Evolutionary conservation across 2,888 invertebrate species (phyloP).

Genomic region (Melitaea athalia): DNA sequence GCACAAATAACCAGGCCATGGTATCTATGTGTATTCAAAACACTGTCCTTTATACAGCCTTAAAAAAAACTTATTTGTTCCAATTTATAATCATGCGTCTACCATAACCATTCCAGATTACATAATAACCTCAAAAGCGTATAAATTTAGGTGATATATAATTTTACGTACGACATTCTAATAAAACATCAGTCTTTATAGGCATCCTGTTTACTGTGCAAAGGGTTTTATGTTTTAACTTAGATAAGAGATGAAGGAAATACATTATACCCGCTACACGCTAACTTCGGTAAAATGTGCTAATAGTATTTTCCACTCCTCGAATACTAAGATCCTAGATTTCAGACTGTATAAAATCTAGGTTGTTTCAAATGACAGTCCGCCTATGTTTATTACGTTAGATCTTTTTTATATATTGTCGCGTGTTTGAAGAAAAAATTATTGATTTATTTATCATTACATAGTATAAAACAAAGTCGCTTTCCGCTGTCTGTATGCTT

Average conservation of each 20-base stretch:
- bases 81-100: not conserved
- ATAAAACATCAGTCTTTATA: slow-evolving; percentile 17
- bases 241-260: not conserved
- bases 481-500: no score
- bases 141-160: not conserved
- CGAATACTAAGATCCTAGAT: not conserved
- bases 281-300: no score
- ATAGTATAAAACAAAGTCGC: no score
- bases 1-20: no score
- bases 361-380: not conserved
- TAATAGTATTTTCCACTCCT: not conserved
- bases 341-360: not conserved
- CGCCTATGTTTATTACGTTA: not conserved
- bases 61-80: not conserved
- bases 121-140: not conserved
- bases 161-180: slow-evolving; percentile 1
- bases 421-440: no score
- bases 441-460: no score
- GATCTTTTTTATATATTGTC: not conserved
- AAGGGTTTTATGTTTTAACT: slow-evolving; percentile 15
- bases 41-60: no score
- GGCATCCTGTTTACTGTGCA: slow-evolving; percentile 14
- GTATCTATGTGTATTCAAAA: no score
- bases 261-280: no score
- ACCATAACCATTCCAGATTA: not conserved